These are phyloP conservation scores for Lagorchestes hirsutus DNA, from an alignment of 2,797 vertebrate species.

Conservation along the genomic window DNA sequence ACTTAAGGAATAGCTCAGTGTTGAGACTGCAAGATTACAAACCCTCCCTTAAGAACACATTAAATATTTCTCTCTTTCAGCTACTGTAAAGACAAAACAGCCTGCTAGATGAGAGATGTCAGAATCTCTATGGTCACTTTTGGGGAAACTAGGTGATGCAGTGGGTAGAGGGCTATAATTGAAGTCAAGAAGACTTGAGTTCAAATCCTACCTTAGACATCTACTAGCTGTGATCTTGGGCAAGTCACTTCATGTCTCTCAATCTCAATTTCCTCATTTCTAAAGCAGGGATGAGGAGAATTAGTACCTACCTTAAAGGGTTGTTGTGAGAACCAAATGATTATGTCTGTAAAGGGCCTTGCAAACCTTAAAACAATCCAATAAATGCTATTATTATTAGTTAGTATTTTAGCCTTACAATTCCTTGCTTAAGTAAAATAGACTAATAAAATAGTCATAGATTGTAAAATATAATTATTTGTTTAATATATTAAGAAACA, in stretches of 20 bases:
- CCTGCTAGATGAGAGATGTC: not conserved
- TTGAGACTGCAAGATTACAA: not conserved
- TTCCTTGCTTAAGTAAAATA: not conserved
- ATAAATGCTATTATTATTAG: too few relatives aligned
- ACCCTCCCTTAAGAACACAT: not conserved
- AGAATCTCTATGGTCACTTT: not conserved
- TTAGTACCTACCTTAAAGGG: too few relatives aligned
- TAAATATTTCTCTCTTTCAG: not conserved
- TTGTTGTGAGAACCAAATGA: not conserved
- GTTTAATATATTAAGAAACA: not conserved
- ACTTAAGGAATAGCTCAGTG: not conserved
- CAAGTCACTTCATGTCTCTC: too few relatives aligned
- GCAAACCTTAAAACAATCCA: too few relatives aligned
- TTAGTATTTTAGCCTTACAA: not conserved
- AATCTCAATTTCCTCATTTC: too few relatives aligned
- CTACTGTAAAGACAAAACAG: not conserved
- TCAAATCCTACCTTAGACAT: not conserved
- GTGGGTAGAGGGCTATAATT: not conserved
- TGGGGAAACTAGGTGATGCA: not conserved
- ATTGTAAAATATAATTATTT: not conserved
- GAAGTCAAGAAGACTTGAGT: not conserved
- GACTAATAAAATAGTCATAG: not conserved
- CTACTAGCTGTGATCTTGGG: not conserved
- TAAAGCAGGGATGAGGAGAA: too few relatives aligned
- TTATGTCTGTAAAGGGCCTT: not conserved